These are phyloP conservation scores for Drosophila hydei DNA, from an alignment of 1,140 invertebrate species.

Conservation along the genomic window DNA sequence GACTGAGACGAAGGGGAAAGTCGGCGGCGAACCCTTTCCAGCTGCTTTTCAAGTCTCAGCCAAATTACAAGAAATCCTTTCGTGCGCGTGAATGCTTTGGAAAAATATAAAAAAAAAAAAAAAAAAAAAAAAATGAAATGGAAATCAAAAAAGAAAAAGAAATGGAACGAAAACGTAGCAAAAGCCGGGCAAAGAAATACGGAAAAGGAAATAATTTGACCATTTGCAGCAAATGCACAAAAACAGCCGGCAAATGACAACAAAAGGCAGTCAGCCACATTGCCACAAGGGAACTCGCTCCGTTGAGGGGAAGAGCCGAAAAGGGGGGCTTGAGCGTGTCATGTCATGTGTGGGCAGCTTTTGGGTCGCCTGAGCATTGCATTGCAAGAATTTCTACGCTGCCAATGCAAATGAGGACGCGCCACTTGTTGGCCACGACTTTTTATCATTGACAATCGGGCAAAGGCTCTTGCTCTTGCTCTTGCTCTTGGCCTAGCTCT, in stretches of 20 bases:
- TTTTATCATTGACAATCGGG: conserved; percentile 73
- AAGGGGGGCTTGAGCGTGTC: conserved; percentile 18
- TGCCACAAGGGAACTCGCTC: conserved; percentile 24
- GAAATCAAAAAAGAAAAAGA: conserved; percentile 27
- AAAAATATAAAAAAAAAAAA: conserved; percentile 35
- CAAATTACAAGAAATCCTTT: conserved; percentile 83
- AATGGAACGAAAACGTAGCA: conserved; percentile 38
- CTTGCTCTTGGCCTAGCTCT: conserved; percentile 1
- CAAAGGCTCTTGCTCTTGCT: conserved; percentile 15
- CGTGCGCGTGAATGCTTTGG: conserved; percentile 80
- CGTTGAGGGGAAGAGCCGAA: not conserved
- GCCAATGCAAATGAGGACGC: conserved; percentile 72
- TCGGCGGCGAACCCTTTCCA: conserved; percentile 44
- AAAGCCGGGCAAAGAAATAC: conserved; percentile 69
- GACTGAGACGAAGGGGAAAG: conserved; percentile 7
- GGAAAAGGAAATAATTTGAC: conserved; percentile 83
- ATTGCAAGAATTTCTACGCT: conserved; percentile 67
- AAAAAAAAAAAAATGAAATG: conserved; percentile 6
- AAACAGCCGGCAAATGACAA: conserved; percentile 50
- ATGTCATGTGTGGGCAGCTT: conserved; percentile 68
- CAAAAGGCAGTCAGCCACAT: conserved; percentile 47
- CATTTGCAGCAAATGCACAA: conserved; percentile 64
- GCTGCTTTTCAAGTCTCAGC: conserved; percentile 72
- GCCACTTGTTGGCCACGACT: conserved; percentile 79
- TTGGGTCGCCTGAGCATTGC: conserved; percentile 50